phyloP scores from a whole-genome alignment of 35 echinoderm and acorn worm genomes.

The Amphiura filiformis region DNA sequence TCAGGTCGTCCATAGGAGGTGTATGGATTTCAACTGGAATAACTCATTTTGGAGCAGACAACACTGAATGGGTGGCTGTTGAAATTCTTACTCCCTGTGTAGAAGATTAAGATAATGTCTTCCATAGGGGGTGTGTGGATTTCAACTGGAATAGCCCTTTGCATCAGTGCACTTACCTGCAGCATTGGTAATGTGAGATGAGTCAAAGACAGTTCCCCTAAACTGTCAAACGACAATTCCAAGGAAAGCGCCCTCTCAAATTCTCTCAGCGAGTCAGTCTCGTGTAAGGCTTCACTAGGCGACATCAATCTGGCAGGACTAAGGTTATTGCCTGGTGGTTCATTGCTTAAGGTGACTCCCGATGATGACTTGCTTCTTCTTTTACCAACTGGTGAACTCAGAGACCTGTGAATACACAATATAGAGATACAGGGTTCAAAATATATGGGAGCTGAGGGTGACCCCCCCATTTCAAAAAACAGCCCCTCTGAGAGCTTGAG shows the following conservation, averaged over 20 bases:
- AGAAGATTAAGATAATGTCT: no score
- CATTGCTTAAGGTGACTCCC: constrained; percentile 30
- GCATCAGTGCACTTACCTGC: no score
- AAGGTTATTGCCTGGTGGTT: constrained; percentile 27
- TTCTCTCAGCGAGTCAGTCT: constrained; percentile 77
- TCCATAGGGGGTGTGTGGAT: no score
- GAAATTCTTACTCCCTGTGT: no score
- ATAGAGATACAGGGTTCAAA: constrained; percentile 15
- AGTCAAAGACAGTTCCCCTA: constrained; percentile 81
- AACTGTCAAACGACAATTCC: constrained; percentile 68
- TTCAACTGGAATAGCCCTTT: no score
- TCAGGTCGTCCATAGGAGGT: no score
- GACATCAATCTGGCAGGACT: constrained; percentile 72
- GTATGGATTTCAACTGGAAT: no score
- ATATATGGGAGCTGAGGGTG: no score
- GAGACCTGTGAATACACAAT: constrained; percentile 14
- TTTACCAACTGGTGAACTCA: constrained; percentile 12
- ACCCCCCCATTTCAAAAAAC: no score
- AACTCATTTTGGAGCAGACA: no score
- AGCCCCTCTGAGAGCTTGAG: no score
- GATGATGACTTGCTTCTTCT: constrained; percentile 28
- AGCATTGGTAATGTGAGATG: constrained; percentile 89
- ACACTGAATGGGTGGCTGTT: no score
- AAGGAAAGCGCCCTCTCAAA: constrained; percentile 88
- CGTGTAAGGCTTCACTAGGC: constrained; percentile 78